phyloP scores from a whole-genome alignment of 2,797 vertebrate genomes.

The Sebastes oblongus region DNA sequence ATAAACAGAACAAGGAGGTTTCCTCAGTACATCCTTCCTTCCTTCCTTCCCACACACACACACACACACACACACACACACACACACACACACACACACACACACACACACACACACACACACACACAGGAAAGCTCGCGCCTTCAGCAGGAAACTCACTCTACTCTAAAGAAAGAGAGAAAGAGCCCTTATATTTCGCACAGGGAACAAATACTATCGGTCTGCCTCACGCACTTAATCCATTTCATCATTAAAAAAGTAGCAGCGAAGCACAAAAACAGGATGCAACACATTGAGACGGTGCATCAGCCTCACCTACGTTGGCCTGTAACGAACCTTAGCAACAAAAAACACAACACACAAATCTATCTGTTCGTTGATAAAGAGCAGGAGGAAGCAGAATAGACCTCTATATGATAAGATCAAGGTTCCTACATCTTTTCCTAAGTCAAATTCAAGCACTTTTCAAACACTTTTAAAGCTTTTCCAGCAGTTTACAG shows the following conservation, averaged over 20 bases:
- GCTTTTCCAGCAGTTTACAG: not conserved
- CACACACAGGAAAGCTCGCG: conserved; percentile 24
- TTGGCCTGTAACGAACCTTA: not conserved
- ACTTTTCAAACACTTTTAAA: not conserved
- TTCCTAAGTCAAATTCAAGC: not conserved
- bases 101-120: not conserved
- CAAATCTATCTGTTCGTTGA: not conserved
- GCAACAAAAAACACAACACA: not conserved
- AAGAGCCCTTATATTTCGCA: not conserved
- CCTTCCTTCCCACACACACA: conserved; percentile 1
- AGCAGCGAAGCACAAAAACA: not conserved
- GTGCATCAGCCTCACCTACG: not conserved
- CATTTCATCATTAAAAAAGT: not conserved
- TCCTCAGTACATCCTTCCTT: conserved; percentile 46
- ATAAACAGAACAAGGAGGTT: conserved; percentile 61
- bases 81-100: not conserved
- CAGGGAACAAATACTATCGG: not conserved
- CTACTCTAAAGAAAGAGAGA: conserved; percentile 26
- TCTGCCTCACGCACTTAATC: not conserved
- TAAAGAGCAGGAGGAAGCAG: not conserved
- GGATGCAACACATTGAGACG: not conserved
- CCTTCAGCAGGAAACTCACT: conserved; percentile 44
- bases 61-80: not conserved
- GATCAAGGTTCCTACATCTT: not conserved
- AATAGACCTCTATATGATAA: not conserved